Base-by-base conservation (phyloP, 2,888 invertebrate genomes). In the Hydrotaea cyrtoneurina region DNA sequence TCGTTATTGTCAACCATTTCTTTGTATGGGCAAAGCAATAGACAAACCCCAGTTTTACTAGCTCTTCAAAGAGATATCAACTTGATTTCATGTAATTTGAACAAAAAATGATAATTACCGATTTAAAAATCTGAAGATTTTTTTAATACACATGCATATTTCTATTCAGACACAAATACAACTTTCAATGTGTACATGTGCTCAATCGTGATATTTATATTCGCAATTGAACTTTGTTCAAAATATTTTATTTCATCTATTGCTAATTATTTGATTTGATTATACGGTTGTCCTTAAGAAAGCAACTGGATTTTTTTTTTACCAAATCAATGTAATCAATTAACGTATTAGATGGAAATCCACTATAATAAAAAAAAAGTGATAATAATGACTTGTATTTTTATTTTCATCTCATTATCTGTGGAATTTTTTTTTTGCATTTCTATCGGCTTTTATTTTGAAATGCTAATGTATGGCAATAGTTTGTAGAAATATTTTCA, bases 391-490 rank as follows among this genome's bases (percentile, higher is more conserved):
- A 66, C 43, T 39, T 43, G 43, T 39, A 66, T 66, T 21, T 66
- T 39, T 43, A 19, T 43, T 19, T 23, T 15, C 10, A 55, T 55
- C 17, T 21, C 26, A 59, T 59, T 59, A 59, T 59, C 59, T 64
- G n/a, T 66, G 19, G 13, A 15, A 19, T 21, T 66, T 66, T 43
- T 21, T 66, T 66, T 43, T 43, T 66, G 31, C 15, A 26, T 59
- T 8, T 59, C 26, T 26, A 26, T 13, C 13, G 36, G 11, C 21
- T 66, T 36, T 11, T 36, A 39, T 11, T 31, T 66, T 66, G 39
- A 43, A 66, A 66, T 66, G 66, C 66, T 43, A 66, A 66, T 66
- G 59, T 39, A 66, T 59, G 4, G 23, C 15, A 55, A 15, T 59
- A 1, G 21, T 26, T 21, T 19, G 21, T 55, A 55, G 19, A 19